Evolutionary conservation across 2,888 invertebrate species (phyloP), one percentile per base, ranked within the genome.

Genomic region (Monopis laevigella): DNA sequence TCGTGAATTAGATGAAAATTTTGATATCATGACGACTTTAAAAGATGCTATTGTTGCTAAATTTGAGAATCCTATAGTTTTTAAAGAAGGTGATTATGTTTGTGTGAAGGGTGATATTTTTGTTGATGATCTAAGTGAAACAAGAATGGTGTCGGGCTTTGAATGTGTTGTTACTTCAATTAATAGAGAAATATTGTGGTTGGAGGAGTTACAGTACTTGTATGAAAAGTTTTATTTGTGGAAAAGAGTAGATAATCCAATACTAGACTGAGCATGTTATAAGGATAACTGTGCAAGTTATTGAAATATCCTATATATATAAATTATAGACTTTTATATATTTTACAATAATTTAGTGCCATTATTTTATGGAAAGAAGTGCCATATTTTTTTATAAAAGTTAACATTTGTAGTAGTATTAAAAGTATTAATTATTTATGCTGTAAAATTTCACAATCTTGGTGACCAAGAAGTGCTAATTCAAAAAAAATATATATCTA

Each of bases 171-270:
- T 48, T 39, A 66, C 71, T 2, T 62, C 66, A 1, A 46, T 63
- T 2, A 63, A 67, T 42, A 53, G 65, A 43, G 78, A 80, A 48
- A 46, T 78, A 29, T 52, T 77, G 1, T 80, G 80, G 80, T 56
- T 78, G 48, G 71, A 74, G 48, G 80, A 80, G 47, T 52, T 78
- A 1, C 59, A 58, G 47, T 72, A 75, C 51, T 49, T 77, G 32
- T 80, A 80, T 59, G 68, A 74, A 26, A 71, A 71, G 38, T 73
- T 53, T 61, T 80, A 78, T 51, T 48, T 75, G 17, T 51, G 52
- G 50, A 49, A 48, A 36, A 6, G 13, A 5, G 21, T 36, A 3
- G 14, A 10, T 17, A 30, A n/a, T n/a, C 3, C 2, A n/a, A 27
- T 27, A 27, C 3, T 3, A 27, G 6, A 27, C 27, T 27, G 24